Evolutionary conservation across 2,888 invertebrate genomes (phyloP).

Genomic region (Tachystola acroxantha): DNA sequence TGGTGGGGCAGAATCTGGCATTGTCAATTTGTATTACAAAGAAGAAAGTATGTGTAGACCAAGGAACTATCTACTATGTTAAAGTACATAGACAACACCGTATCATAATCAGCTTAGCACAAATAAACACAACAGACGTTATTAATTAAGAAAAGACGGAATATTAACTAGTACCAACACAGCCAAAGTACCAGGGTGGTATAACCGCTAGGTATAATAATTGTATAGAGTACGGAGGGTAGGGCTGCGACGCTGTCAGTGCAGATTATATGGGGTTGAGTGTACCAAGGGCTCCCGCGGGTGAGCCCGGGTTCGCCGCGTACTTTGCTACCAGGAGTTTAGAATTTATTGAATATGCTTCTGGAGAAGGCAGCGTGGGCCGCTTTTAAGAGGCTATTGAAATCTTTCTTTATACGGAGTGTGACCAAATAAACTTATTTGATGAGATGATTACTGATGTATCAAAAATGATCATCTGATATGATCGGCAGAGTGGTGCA

Average conservation of each 20-base stretch:
- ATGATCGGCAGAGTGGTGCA: too few species aligned
- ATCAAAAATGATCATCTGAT: too few species aligned
- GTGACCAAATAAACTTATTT: too few species aligned
- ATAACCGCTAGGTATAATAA: conserved; percentile 10
- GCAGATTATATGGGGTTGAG: conserved; percentile 43
- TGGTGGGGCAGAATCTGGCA: too few species aligned
- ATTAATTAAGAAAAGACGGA: neutral
- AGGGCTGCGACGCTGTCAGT: conserved; percentile 30
- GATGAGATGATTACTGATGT: too few species aligned
- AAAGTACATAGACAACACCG: too few species aligned
- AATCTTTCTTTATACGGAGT: too few species aligned
- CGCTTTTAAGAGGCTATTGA: too few species aligned
- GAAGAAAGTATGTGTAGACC: too few species aligned
- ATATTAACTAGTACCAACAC: conserved; percentile 9
- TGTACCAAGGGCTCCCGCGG: conserved; percentile 51
- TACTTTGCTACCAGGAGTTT: conserved; percentile 25
- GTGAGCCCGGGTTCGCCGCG: conserved; percentile 30
- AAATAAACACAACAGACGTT: neutral
- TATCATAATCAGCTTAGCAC: neutral
- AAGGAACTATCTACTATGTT: too few species aligned
- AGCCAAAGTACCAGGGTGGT: conserved; percentile 11
- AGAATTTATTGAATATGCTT: conserved; percentile 13
- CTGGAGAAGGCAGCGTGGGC: neutral
- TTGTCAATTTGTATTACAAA: too few species aligned
- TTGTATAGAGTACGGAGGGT: conserved; percentile 18